A percentile compares a stretch with the other conserved stretches of the same genome.
Conservation (phyloP, 2,888 invertebrate genomes). For the Agrochola macilenta region DNA sequence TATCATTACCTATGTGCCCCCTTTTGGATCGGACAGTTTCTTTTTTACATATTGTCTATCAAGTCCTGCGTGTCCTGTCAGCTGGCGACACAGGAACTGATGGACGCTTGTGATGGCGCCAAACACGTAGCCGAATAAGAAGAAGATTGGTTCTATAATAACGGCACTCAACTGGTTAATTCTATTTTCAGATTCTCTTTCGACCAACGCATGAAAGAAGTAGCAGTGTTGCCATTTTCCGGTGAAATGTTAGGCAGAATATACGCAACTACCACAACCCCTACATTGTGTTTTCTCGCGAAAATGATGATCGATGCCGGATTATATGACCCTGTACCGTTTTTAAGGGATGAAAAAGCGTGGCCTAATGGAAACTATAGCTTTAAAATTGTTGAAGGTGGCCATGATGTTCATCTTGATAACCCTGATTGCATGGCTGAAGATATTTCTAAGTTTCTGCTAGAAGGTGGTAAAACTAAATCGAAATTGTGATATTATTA, state of each 20-base stretch:
- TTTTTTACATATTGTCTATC: too few relatives aligned
- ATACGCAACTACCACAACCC: conserved; percentile 72
- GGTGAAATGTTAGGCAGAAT: conserved; percentile 70
- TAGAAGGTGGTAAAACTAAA: conserved; percentile 66
- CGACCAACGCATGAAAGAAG: conserved; percentile 82
- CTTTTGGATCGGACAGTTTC: too few relatives aligned
- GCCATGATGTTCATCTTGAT: conserved; percentile 91
- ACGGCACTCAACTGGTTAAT: too few relatives aligned
- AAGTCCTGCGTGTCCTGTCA: too few relatives aligned
- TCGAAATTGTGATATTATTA: conserved; percentile 51
- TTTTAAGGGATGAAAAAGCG: conserved; percentile 71
- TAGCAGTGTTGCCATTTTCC: conserved; percentile 74
- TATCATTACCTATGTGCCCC: too few relatives aligned
- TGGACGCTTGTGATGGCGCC: too few relatives aligned
- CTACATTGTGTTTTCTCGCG: conserved; percentile 77
- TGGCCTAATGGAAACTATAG: conserved; percentile 80
- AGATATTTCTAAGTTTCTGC: conserved; percentile 78
- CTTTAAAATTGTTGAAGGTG: conserved; percentile 84
- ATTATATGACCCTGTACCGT: conserved; percentile 69
- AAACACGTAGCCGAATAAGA: too few relatives aligned
- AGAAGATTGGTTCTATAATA: too few relatives aligned
- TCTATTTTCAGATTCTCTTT: conserved; percentile 74
- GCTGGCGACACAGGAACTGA: too few relatives aligned
- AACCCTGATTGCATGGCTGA: conserved; percentile 88
- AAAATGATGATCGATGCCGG: conserved; percentile 67